Evolutionary conservation across 2,797 vertebrate species (phyloP).

Genomic region (Pempheris klunzingeri): DNA sequence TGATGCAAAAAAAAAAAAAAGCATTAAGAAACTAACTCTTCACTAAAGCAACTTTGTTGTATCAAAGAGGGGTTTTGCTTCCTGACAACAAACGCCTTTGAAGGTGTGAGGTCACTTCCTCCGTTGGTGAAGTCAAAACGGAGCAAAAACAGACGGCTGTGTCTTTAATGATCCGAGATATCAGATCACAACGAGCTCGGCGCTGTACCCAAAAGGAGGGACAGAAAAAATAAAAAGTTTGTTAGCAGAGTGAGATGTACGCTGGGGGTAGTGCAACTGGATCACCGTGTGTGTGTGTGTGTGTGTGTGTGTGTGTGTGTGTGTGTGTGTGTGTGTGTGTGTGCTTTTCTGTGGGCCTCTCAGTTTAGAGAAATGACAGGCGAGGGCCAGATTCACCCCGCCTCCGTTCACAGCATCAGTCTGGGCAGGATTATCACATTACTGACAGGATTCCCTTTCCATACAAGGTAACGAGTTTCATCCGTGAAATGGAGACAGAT

Average conservation of each 20-base stretch:
- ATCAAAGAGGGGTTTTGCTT: slow-evolving; percentile 17
- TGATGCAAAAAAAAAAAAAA: neutral
- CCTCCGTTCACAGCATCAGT: slow-evolving; percentile 45
- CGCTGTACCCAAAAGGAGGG: neutral
- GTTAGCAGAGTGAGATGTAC: slow-evolving; percentile 31
- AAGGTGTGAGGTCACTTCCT: slow-evolving; percentile 32
- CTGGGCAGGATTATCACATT: slow-evolving; percentile 65
- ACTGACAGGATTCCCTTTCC: slow-evolving; percentile 69
- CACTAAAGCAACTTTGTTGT: slow-evolving; percentile 10
- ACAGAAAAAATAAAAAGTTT: slow-evolving; percentile 5
- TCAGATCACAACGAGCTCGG: slow-evolving; percentile 30
- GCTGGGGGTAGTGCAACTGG: slow-evolving; percentile 16
- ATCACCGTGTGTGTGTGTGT: slow-evolving; percentile 17
- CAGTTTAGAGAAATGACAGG: slow-evolving; percentile 43
- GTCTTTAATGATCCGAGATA: slow-evolving; percentile 32
- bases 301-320: slow-evolving; percentile 14
- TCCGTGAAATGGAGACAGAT: slow-evolving; percentile 60
- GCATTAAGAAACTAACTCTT: neutral
- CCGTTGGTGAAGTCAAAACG: slow-evolving; percentile 33
- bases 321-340: slow-evolving; percentile 2
- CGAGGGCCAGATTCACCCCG: slow-evolving; percentile 34
- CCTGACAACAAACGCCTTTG: slow-evolving; percentile 26
- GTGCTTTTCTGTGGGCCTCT: slow-evolving; percentile 25
- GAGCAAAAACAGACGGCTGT: slow-evolving; percentile 20
- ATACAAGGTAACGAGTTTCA: slow-evolving; percentile 64